Evolutionary conservation across 2,888 invertebrate species (phyloP).

Genomic region (Trachelus tabidus): DNA sequence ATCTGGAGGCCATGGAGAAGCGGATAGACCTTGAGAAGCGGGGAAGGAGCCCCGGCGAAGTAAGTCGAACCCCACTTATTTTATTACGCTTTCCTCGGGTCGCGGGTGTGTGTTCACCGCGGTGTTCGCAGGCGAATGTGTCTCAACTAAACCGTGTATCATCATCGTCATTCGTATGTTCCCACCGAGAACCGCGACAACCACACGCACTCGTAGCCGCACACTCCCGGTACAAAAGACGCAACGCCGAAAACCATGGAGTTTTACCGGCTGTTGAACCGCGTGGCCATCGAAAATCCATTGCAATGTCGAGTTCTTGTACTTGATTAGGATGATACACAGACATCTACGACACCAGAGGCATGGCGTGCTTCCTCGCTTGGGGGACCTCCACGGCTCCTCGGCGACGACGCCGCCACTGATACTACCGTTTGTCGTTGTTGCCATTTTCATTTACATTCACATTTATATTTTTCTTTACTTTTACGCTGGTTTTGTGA

Average conservation of each 20-base stretch:
- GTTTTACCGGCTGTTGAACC: neutral
- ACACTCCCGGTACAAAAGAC: neutral
- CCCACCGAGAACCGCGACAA: conserved; percentile 34
- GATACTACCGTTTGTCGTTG: neutral
- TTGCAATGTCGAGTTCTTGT: neutral
- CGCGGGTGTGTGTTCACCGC: conserved; percentile 28
- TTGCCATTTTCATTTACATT: neutral
- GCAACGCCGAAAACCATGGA: neutral
- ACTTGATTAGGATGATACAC: neutral
- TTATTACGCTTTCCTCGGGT: conserved; percentile 33
- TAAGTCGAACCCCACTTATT: conserved; percentile 68
- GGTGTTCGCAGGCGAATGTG: conserved; percentile 4
- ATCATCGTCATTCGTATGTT: conserved; percentile 16
- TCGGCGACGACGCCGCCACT: neutral
- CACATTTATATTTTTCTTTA: neutral
- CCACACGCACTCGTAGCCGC: conserved; percentile 31
- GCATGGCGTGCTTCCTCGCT: neutral
- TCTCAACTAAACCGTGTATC: neutral
- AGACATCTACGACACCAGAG: neutral
- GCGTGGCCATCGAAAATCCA: neutral
- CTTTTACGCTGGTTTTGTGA: neutral
- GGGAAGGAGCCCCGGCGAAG: conserved; percentile 90
- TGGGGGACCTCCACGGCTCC: neutral
- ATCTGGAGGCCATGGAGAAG: conserved; percentile 82
- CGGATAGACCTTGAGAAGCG: conserved; percentile 95